Evolutionary conservation across 2,113 vertebrate genomes (phyloP), one percentile per base, ranked within the genome.

Genomic region (Smithornis capensis): DNA sequence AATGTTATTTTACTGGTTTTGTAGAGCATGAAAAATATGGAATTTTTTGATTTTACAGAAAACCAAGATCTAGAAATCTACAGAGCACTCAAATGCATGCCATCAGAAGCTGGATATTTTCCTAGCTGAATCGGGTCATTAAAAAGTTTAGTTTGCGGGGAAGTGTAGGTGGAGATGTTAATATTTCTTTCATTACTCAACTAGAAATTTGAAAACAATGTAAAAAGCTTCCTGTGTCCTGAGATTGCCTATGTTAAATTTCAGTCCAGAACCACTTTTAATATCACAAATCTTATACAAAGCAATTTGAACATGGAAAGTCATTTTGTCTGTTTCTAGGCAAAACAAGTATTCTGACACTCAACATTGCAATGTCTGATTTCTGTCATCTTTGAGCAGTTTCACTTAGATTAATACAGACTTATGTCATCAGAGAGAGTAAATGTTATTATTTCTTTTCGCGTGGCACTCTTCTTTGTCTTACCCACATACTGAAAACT

Each of bases 161-260:
- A 95, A 89, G 93, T 91, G 94, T 97, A 97, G 95, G 94, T 93
- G 94, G 90, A 93, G 75, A 96, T 94, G 90, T 96, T 95, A 95
- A 78, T 92, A 86, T 77, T 96, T 95, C 68, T 94, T 90, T 91
- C 68, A 88, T 97, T 95, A 94, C 75, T 93, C 92, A 95, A 35
- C 78, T 38, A 91, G 55, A 92, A 94, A 86, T 96, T 80, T 83
- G 77, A 89, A 95, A 96, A 86, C 93, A 90, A 67, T 10, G 13
- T 88, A 40, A 86, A 49, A 90, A n/a, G 70, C 83, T 92, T 95
- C 19, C 77, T 81, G 78, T 94, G 82, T 89, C 95, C 87, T 90
- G 44, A 93, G 45, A 78, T 92, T 68, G 69, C 85, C 79, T 78
- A 23, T 79, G 63, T 83, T 86, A 67, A 76, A 35, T 84, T 80